These are phyloP conservation scores for Steinernema carpocapsae DNA, from an alignment of 2,888 invertebrate genomes.

Conservation along the genomic window DNA sequence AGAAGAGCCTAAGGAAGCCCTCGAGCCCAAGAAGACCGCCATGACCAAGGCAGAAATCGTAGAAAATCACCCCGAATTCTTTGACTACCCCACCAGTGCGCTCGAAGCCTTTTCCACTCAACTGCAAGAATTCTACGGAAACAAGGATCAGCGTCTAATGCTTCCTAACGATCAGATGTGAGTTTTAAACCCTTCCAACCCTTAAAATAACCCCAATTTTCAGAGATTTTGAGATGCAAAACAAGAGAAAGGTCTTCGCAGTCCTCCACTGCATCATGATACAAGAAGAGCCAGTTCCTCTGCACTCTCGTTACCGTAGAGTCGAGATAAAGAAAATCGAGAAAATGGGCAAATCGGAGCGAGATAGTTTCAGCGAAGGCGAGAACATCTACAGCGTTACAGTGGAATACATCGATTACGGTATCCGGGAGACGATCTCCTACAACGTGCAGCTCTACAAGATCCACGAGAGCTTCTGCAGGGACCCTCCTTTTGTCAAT, in stretches of 20 bases:
- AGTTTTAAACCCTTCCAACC: neutral
- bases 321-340: neutral
- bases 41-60: neutral
- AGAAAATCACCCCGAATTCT: neutral
- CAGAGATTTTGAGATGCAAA: neutral
- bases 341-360: neutral
- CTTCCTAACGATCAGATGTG: neutral
- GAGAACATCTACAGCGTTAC: neutral
- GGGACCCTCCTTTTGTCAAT: neutral
- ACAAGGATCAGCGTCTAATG: neutral
- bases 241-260: neutral
- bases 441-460: neutral
- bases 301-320: neutral
- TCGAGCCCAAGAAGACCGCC: no score
- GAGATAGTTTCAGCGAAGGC: neutral
- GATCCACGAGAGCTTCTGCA: neutral
- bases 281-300: neutral
- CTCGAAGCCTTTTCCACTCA: neutral
- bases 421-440: neutral
- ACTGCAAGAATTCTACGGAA: constrained; percentile 6
- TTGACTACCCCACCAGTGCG: neutral
- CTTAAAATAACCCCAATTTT: neutral
- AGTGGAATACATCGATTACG: constrained; percentile 4
- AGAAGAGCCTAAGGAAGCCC: no score
- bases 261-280: neutral